A percentile compares a stretch with the other conserved stretches of the same genome.
Conservation (phyloP, 2,888 invertebrate genomes). For the Mallateleia sp. region DNA sequence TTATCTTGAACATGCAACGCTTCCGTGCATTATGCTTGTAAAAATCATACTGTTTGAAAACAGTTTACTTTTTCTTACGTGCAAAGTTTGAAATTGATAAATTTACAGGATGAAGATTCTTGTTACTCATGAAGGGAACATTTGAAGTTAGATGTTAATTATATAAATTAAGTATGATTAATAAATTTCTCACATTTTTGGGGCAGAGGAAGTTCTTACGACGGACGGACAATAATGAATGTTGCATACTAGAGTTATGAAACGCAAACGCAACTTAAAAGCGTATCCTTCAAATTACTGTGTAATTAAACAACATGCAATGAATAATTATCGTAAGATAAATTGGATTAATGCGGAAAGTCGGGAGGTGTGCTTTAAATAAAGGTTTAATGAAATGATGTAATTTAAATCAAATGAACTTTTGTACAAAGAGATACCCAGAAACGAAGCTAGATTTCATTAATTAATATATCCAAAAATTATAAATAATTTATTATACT, state of each 20-base stretch:
- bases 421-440: not conserved
- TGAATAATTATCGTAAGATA: conserved; percentile 27
- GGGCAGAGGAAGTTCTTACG: not conserved
- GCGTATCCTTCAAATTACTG: conserved; percentile 16
- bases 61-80: no score
- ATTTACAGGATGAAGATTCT: no score
- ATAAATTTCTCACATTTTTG: not conserved
- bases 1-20: not conserved
- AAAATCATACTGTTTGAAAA: no score
- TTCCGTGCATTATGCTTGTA: not conserved
- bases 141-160: no score
- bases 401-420: conserved; percentile 23
- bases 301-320: conserved; percentile 30
- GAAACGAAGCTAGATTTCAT: not conserved
- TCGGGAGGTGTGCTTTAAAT: not conserved
- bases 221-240: conserved; percentile 15
- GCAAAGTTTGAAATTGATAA: no score
- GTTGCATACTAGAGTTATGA: conserved; percentile 15
- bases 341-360: conserved; percentile 19
- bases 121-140: no score
- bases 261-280: conserved; percentile 19
- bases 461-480: not conserved
- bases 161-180: no score
- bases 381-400: conserved; percentile 18
- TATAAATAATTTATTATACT: not conserved